Conservation (phyloP, 23 tunicate genomes). For the Trididemnum clinides region DNA sequence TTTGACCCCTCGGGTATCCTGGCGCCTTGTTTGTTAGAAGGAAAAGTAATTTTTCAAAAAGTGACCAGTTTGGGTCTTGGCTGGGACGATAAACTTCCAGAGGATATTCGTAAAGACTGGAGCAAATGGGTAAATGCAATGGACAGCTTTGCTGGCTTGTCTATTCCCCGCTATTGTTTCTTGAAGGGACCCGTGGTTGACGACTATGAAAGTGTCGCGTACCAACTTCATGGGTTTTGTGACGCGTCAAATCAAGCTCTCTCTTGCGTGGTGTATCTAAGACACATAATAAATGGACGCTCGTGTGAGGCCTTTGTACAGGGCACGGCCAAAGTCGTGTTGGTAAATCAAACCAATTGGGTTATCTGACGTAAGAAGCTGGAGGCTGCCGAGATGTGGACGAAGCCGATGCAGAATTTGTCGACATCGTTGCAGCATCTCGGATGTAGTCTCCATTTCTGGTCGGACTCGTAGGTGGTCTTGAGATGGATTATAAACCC, state of each 20-base stretch:
- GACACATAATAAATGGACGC: background rate
- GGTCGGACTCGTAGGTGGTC: no score
- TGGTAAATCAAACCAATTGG: no score
- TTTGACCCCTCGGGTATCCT: conserved; percentile 1
- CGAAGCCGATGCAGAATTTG: no score
- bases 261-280: conserved; percentile 14
- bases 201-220: background rate
- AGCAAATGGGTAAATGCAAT: background rate
- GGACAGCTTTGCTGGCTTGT: background rate
- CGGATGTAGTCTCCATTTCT: no score
- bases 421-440: no score
- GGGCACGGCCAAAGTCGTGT: no score
- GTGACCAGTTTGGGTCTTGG: background rate
- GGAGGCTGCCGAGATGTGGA: no score
- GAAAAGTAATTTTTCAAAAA: background rate
- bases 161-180: background rate
- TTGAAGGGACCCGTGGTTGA: background rate
- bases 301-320: no score
- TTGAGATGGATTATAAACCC: no score
- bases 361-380: no score
- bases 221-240: conserved; percentile 17
- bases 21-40: conserved; percentile 1
- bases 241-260: conserved; percentile 1
- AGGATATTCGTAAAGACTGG: background rate
- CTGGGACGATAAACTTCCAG: background rate